Base-by-base conservation (phyloP, 2,797 vertebrate species). In the Thalassophryne amazonica region DNA sequence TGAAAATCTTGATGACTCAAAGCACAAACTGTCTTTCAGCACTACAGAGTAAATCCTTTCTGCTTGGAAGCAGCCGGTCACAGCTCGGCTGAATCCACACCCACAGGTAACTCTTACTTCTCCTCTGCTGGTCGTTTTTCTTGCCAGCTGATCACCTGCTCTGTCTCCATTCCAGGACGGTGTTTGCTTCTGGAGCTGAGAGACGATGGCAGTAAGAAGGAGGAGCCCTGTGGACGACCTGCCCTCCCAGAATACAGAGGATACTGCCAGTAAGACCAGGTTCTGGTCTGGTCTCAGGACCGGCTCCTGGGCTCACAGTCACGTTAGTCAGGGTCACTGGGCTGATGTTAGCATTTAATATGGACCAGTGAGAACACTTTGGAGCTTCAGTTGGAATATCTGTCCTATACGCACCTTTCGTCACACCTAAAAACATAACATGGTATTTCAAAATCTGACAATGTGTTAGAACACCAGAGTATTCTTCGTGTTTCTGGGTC, bases 181-280 rank as follows among this genome's bases (percentile, higher is more conserved):
- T 92, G 91, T 73, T 54, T 36, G 0, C 80, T 92, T 25, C 19
- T 85, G 77, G 88, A 90, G 68, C 75, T 85, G 13, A 78, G 62
- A 54, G 88, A 91, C 2, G 48, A 62, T 0, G 17, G 51, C 6
- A 27, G 72, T 24, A 10, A 54, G 2, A 32, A 27, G 41, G 90
- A 92, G 47, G 81, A 86, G 47, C 53, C 80, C 0, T 92, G 90
- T 7, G 83, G 86, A 7, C 69, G 43, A 3, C 49, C 53, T 0
- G 70, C 73, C 0, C 37, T 40, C 0, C 41, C 59, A 2, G 69
- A 78, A 10, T 61, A 77, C 59, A 34, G 48, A 12, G 83, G 85
- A 29, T 80, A 83, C 75, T 91, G 89, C 86, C 60, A 38, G 88
- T 90, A 78, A 66, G 84, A 42, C 28, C 43, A 32, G 5, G n/a